Percentiles rank a stretch among this genome's conserved stretches.
Conservation (phyloP, 2,113 vertebrate species). For the Sander lucioperca region DNA sequence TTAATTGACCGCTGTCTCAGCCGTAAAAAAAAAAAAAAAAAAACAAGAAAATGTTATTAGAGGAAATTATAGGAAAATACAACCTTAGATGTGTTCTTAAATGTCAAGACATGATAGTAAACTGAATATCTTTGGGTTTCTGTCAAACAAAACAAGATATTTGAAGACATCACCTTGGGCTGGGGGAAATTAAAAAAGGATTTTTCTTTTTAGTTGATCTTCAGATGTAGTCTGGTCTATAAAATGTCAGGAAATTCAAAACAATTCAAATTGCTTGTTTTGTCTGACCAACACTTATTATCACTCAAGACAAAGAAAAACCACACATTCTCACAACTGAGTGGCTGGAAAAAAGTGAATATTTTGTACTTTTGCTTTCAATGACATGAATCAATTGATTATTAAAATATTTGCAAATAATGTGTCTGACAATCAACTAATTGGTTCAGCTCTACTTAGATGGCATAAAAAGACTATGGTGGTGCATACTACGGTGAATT, state of each 20-base stretch:
- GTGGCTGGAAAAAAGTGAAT: neutral
- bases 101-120: too few relatives aligned
- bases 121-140: neutral
- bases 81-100: neutral
- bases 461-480: neutral
- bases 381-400: too few relatives aligned
- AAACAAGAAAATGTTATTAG: neutral
- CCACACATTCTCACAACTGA: too few relatives aligned
- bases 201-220: too few relatives aligned
- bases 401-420: too few relatives aligned
- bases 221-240: neutral
- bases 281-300: too few relatives aligned
- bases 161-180: neutral
- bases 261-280: too few relatives aligned
- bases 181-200: neutral
- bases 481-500: neutral
- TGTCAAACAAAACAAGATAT: too few relatives aligned
- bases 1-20: conserved; percentile 30
- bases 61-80: neutral
- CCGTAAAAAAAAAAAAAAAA: conserved; percentile 7
- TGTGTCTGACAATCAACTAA: too few relatives aligned
- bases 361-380: too few relatives aligned
- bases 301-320: neutral
- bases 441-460: neutral
- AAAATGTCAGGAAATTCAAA: neutral